phyloP scores from a whole-genome alignment of 2,797 vertebrate species.

The Phoeniculus purpureus region DNA sequence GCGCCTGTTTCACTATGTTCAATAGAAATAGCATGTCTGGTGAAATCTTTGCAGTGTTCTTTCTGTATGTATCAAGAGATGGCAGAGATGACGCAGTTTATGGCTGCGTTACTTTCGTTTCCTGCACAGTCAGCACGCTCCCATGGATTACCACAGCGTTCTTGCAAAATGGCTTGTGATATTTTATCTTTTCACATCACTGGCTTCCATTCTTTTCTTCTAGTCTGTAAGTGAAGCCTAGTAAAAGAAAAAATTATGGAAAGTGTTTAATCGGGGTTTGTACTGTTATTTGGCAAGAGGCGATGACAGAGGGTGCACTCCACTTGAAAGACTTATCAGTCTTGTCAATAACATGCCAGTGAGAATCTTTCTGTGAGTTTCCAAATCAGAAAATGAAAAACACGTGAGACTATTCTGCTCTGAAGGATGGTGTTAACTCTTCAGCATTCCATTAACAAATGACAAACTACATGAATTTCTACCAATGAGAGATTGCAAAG shows the following conservation, averaged over 20 bases:
- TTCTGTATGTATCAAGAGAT: not conserved
- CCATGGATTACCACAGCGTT: not conserved
- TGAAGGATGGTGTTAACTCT: not conserved
- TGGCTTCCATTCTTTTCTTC: not conserved
- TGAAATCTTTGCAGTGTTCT: not conserved
- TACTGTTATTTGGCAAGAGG: not conserved
- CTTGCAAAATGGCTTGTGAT: not conserved
- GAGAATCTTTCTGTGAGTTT: not conserved
- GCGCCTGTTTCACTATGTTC: not conserved
- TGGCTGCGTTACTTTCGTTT: not conserved
- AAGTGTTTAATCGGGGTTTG: not conserved
- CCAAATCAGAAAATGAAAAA: not conserved
- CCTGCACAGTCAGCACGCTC: not conserved
- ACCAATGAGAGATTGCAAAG: not conserved
- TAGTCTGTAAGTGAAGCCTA: not conserved
- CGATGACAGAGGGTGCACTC: not conserved
- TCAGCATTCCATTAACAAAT: not conserved
- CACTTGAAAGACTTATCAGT: slow-evolving; percentile 7
- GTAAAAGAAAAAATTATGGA: not conserved
- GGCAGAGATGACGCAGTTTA: not conserved
- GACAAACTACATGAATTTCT: not conserved
- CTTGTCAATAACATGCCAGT: not conserved
- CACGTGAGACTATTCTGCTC: not conserved
- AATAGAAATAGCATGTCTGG: not conserved
- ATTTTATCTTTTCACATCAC: not conserved